These are phyloP conservation scores for Tuberolachnus salignus DNA, from an alignment of 2,888 invertebrate species.

Conservation along the genomic window DNA sequence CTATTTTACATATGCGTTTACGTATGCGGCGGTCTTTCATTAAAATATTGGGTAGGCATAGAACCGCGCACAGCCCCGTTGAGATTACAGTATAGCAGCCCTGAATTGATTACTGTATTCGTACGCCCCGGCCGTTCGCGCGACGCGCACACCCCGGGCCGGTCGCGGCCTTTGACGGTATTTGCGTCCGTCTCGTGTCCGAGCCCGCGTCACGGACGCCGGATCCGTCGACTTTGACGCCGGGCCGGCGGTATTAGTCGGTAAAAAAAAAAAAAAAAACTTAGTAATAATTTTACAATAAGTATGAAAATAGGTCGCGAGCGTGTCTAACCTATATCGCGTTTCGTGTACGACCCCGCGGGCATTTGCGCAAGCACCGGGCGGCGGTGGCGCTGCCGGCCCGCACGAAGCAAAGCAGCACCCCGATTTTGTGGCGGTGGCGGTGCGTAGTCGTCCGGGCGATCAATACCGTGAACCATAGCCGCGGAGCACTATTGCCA, in stretches of 20 bases:
- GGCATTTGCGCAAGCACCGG: constrained; percentile 15
- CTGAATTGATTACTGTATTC: constrained; percentile 56
- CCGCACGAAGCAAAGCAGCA: not conserved
- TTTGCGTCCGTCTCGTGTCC: too few species aligned
- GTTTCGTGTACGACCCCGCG: not conserved
- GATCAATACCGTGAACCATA: constrained; percentile 42
- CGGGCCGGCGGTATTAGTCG: too few species aligned
- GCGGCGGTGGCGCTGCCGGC: not conserved
- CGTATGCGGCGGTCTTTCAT: not conserved
- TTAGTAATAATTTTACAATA: too few species aligned
- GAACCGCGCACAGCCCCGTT: constrained; percentile 6
- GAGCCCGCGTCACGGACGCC: too few species aligned
- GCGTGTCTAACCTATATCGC: too few species aligned
- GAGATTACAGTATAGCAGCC: constrained; percentile 11
- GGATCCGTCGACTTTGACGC: too few species aligned
- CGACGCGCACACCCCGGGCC: not conserved
- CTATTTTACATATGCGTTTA: too few species aligned
- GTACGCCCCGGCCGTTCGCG: constrained; percentile 47
- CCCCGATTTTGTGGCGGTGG: too few species aligned
- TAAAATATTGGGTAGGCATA: too few species aligned
- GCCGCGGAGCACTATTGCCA: constrained; percentile 61
- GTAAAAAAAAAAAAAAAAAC: too few species aligned
- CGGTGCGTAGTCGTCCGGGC: constrained; percentile 11
- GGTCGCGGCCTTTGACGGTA: constrained; percentile 1
- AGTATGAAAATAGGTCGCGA: too few species aligned